Base-by-base conservation (phyloP, 2,888 invertebrate species). In the Tridacna crocea region DNA sequence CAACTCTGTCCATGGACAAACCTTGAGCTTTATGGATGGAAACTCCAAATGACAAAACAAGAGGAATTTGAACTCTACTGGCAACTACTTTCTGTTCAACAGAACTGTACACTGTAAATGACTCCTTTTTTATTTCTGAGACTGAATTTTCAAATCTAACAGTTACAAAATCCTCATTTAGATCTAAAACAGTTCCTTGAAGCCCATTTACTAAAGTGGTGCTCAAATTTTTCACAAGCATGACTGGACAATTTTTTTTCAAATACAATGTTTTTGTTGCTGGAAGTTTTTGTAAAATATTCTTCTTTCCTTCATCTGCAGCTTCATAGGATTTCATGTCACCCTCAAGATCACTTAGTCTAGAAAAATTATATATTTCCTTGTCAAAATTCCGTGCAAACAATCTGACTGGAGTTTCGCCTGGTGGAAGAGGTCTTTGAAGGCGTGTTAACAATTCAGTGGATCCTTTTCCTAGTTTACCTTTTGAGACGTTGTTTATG, bases 381-480 rank as follows among this genome's bases (percentile, higher is more conserved):
- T 55, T 55, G 55, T 55, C 55, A 55, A 55, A 55, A 55, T 55
- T 55, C 17, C 55, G 55, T 15, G 55, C 55, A 55, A 55, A 55
- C 15, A 55, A 11, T 55, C 55, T 55, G 55, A 55, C 19, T 19
- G 55, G 55, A 55, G 55, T 19, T 55, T 55, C 55, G 19, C 55
- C 55, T 55, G 55, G 55, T 19, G 55, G 55, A 19, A 55, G 55
- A 55, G 17, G 15, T 19, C 55, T 55, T 19, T 55, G 15, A 55
- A 55, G 55, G 15, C 55, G 55, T 19, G 55, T 55, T 19, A 55
- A 19, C 15, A 55, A 19, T 19, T 55, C 19, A 15, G 19, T 19
- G 15, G 55, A 19, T 55, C 19, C 55, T 19, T 55, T 15, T 55
- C 17, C 17, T 55, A 15, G 15, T 55, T 55, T 19, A 19, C 55